phyloP scores from a whole-genome alignment of 2,888 invertebrate genomes.

The Agrochola lota region DNA sequence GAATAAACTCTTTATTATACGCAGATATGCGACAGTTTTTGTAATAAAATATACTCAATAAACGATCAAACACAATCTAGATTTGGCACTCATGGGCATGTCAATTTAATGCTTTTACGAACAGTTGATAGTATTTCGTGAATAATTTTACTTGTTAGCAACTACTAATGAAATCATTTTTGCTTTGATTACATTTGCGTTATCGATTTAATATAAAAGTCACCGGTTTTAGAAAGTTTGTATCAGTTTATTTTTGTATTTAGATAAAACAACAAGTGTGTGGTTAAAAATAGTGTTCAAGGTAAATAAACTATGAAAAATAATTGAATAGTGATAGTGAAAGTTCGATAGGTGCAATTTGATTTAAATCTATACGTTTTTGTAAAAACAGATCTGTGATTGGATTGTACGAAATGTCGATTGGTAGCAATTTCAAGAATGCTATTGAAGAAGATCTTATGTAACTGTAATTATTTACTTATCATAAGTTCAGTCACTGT shows the following conservation, averaged over 20 bases:
- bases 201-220: conserved; percentile 54
- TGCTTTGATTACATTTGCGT: conserved; percentile 57
- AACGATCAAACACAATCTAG: conserved; percentile 15
- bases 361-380: background rate
- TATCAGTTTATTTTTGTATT: conserved; percentile 45
- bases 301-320: conserved; percentile 35
- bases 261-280: conserved; percentile 25
- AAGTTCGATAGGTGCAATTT: background rate
- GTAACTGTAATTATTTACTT: background rate
- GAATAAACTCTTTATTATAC: too few relatives aligned
- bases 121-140: conserved; percentile 33
- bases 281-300: conserved; percentile 39
- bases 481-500: background rate
- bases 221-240: conserved; percentile 19
- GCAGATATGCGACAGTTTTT: background rate
- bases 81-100: too few relatives aligned
- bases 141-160: conserved; percentile 45
- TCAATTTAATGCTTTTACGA: conserved; percentile 32
- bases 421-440: background rate
- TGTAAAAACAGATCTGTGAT: background rate
- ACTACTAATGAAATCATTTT: conserved; percentile 41
- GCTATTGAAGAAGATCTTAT: background rate
- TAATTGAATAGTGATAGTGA: background rate
- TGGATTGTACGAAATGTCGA: background rate
- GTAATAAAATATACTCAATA: conserved; percentile 10